These are phyloP conservation scores for Stichodactyla mertensii DNA, from an alignment of 64 coral and sea anemone species.

Conservation along the genomic window DNA sequence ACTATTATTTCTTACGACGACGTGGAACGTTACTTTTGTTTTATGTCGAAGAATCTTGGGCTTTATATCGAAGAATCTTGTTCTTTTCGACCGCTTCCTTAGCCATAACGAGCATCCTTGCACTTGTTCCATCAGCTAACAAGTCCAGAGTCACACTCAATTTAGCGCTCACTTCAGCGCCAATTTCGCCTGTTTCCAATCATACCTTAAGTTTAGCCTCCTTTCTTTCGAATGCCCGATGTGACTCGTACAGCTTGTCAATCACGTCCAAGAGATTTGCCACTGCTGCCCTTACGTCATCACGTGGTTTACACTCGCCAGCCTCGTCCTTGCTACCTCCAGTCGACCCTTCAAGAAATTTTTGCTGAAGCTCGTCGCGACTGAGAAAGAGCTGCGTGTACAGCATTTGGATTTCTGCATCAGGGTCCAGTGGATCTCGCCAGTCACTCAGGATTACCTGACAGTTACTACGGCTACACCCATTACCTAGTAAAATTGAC, in stretches of 20 bases:
- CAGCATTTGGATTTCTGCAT: conserved; percentile 82
- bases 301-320: conserved; percentile 27
- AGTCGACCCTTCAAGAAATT: conserved; percentile 31
- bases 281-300: conserved; percentile 18
- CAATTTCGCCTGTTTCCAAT: neutral
- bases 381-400: conserved; percentile 75
- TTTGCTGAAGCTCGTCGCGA: conserved; percentile 51
- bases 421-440: conserved; percentile 90
- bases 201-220: neutral
- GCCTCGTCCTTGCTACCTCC: conserved; percentile 12
- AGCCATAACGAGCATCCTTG: too few species aligned
- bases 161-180: too few species aligned
- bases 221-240: conserved; percentile 31
- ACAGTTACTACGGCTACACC: conserved; percentile 61
- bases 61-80: too few species aligned
- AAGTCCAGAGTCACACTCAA: too few species aligned
- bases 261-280: conserved; percentile 53
- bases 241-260: conserved; percentile 54
- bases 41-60: too few species aligned
- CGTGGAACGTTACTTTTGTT: too few species aligned
- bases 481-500: conserved; percentile 40
- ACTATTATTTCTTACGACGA: too few species aligned
- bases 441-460: conserved; percentile 86
- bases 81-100: too few species aligned
- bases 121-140: too few species aligned